Percentiles rank a stretch among this genome's conserved stretches.
Conservation (phyloP, 2,113 vertebrate species). For the Serranochromis macrocephalus region DNA sequence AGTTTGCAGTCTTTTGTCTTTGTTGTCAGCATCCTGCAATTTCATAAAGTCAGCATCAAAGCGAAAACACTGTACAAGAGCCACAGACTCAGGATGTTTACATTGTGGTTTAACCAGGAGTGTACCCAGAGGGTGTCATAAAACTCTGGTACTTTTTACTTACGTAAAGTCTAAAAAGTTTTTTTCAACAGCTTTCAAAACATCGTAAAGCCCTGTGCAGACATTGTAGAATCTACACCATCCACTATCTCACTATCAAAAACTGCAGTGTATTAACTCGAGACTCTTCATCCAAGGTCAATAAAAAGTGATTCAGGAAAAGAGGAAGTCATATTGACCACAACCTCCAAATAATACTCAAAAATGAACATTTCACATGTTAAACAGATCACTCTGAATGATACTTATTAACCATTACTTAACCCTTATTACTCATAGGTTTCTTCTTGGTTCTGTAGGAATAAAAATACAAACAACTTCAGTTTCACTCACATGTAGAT, state of each 20-base stretch:
- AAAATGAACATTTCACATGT: neutral
- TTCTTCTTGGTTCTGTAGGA: neutral
- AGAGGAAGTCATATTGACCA: neutral
- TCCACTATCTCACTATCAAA: rapidly evolving
- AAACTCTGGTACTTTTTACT: neutral
- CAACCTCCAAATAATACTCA: neutral
- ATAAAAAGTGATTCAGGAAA: rapidly evolving
- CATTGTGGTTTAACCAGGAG: neutral
- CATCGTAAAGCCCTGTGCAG: neutral
- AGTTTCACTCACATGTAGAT: neutral
- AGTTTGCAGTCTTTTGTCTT: neutral
- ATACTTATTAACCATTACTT: neutral
- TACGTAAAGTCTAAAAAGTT: neutral
- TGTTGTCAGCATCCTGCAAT: rapidly evolving
- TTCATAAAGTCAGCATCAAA: neutral
- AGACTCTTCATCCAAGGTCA: rapidly evolving
- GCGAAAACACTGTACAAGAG: neutral
- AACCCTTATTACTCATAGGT: rapidly evolving
- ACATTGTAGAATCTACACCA: rapidly evolving
- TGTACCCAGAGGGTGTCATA: rapidly evolving
- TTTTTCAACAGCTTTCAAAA: neutral
- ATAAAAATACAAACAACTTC: neutral
- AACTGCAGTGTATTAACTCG: rapidly evolving
- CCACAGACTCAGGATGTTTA: neutral
- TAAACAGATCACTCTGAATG: neutral